Conservation (phyloP, 2,113 vertebrate genomes). For the Vicugna pacos region DNA sequence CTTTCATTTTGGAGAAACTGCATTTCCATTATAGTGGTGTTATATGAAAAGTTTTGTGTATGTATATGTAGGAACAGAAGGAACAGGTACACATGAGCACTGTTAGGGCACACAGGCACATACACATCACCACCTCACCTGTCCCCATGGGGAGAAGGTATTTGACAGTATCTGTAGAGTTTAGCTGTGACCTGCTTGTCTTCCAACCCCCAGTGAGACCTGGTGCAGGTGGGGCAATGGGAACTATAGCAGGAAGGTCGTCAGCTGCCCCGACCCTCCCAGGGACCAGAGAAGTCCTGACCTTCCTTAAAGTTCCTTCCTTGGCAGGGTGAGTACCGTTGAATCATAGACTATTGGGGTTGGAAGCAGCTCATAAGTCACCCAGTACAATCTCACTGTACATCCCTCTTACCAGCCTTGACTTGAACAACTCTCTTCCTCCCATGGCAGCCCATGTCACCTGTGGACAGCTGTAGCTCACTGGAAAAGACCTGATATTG, state of each 20-base stretch:
- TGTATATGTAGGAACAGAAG: conserved; percentile 49
- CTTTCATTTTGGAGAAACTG: conserved; percentile 73
- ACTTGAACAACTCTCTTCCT: neutral
- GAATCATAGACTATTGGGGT: neutral
- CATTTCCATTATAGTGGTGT: conserved; percentile 76
- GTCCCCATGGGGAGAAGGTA: neutral
- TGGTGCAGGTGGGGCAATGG: neutral
- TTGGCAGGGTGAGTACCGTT: neutral
- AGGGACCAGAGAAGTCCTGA: neutral
- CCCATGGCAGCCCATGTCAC: neutral
- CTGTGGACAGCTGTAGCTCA: neutral
- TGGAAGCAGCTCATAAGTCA: conserved; percentile 4
- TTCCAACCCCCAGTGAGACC: neutral
- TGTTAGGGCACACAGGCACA: neutral
- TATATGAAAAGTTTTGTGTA: conserved; percentile 73
- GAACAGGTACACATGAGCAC: neutral
- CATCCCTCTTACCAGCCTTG: neutral
- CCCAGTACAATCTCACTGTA: neutral
- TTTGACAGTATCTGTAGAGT: neutral
- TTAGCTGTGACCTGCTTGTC: neutral
- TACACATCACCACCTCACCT: neutral
- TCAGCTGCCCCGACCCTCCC: neutral
- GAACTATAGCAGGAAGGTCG: neutral
- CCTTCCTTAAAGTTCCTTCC: conserved; percentile 9
- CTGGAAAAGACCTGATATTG: neutral